These are phyloP conservation scores for Zosterops borbonicus DNA, from an alignment of 2,113 vertebrate species.

Conservation along the genomic window DNA sequence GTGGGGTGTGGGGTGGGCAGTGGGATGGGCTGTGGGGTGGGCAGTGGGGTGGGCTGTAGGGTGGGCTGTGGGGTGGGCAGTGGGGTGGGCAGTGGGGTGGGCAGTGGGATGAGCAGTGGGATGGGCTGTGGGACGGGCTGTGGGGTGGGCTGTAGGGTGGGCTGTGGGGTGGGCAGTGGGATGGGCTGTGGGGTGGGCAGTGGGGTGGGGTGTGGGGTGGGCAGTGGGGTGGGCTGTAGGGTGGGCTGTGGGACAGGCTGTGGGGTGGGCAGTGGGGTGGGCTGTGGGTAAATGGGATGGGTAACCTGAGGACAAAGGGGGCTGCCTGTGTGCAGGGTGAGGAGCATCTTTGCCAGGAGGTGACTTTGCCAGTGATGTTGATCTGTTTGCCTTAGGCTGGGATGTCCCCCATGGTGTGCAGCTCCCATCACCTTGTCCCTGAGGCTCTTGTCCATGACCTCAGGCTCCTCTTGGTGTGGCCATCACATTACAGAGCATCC, in stretches of 20 bases:
- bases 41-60: no score
- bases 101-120: no score
- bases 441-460: neutral
- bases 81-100: neutral
- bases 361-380: neutral
- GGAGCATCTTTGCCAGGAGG: neutral
- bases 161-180: no score
- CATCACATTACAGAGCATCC: neutral
- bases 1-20: no score
- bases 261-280: neutral
- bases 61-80: no score
- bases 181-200: no score
- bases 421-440: rapidly evolving
- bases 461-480: rapidly evolving
- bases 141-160: no score
- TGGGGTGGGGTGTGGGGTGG: no score
- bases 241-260: no score
- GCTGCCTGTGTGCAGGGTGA: neutral
- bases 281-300: no score
- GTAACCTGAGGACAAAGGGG: neutral
- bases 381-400: neutral
- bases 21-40: neutral
- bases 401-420: rapidly evolving
- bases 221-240: no score
- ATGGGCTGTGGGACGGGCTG: neutral